Base-by-base conservation (phyloP, 23 tunicate species). In the Phallusia fumigata region DNA sequence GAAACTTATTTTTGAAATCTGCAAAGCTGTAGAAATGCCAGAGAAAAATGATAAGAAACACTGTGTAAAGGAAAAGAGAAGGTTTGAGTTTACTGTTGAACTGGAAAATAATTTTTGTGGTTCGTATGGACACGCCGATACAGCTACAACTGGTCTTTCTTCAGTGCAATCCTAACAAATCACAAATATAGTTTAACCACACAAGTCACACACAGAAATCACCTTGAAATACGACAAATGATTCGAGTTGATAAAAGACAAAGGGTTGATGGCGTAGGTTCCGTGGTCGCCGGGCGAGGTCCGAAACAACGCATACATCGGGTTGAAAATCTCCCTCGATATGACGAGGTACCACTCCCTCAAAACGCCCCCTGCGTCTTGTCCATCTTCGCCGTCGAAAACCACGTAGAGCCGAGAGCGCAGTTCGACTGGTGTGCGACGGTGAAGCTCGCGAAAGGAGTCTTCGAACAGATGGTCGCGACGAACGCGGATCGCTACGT, bases 291-390 rank as follows among this genome's bases (percentile, higher is more conserved):
- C 95, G 0, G 99, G 96, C 28, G 97, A 89, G 5, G 88, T 89
- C 30, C 86, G 86, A 86, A 97, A 97, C 76, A 97, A 65, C 13
- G 95, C 97, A 78, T 97, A 97, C 88, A 86, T 97, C n/a, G 97
- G 99, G 83, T 97, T 97, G 84, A 97, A 97, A 1, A 97, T 97
- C 83, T 97, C 91, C 53, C 92, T 78, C 32, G 97, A 92, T 21
- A 97, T 97, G 81, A 90, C 90, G 35, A 87, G 87, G 53, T 97
- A 97, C 99, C 99, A 97, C 88, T 97, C 99, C 75, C 99, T 53
- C 53, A 97, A 72, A 45, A 97, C 89, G 16, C 99, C 99, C 18
- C 99, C 99, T 28, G 99, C 99, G 74, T 97, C 99, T 82, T 97
- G 97, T 31, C 99, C 99, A 76, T 97, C 99, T 77, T 97, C 99